Evolutionary conservation across 2,888 invertebrate species (phyloP).

Genomic region (Netelia fuscicornis): DNA sequence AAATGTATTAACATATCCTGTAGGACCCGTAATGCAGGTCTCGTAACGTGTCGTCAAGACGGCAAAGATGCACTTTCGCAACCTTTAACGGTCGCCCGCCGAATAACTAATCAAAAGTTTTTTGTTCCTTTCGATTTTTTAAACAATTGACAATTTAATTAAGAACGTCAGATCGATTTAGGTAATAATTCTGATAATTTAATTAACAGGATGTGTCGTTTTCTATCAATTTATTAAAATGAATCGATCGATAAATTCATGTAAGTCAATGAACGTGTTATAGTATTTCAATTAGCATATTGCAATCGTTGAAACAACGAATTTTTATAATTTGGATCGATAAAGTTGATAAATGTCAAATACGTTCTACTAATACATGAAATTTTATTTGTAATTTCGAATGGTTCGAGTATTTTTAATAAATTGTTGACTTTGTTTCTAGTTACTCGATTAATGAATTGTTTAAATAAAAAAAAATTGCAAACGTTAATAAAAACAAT

Average conservation of each 20-base stretch:
- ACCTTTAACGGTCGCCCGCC: conserved; percentile 80
- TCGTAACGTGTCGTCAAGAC: conserved; percentile 76
- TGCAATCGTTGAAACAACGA: too few relatives aligned
- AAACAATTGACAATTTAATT: not conserved
- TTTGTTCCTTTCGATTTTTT: conserved; percentile 43
- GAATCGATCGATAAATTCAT: not conserved
- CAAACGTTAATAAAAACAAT: too few relatives aligned
- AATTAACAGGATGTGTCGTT: not conserved
- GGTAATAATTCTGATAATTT: not conserved
- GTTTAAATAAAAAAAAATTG: too few relatives aligned
- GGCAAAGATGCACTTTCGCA: conserved; percentile 65
- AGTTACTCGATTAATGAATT: too few relatives aligned
- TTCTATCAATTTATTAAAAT: not conserved
- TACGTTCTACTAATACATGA: too few relatives aligned
- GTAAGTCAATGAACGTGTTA: not conserved
- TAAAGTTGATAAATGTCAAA: too few relatives aligned
- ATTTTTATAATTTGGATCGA: too few relatives aligned
- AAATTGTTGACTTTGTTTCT: too few relatives aligned
- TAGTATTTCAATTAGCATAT: not conserved
- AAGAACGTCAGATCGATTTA: not conserved
- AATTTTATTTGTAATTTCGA: too few relatives aligned
- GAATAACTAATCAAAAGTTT: conserved; percentile 80
- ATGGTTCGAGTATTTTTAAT: too few relatives aligned
- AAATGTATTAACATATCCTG: conserved; percentile 82
- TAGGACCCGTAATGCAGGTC: conserved; percentile 83